Evolutionary conservation across 2,888 invertebrate species (phyloP).

Genomic region (Cylloceria caligata): DNA sequence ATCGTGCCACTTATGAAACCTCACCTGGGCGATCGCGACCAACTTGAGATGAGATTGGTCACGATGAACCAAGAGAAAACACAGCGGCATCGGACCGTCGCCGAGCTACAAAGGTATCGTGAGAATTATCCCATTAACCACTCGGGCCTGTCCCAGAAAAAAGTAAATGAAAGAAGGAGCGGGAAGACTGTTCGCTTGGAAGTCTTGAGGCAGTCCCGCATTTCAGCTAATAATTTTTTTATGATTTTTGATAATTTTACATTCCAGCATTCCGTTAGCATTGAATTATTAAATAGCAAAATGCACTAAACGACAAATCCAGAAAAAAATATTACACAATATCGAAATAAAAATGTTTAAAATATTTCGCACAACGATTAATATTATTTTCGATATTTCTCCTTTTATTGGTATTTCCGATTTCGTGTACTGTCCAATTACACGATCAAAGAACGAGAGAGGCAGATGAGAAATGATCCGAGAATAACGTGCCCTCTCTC

Average conservation of each 20-base stretch:
- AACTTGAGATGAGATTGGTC: constrained; percentile 30
- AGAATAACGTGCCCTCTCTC: constrained; percentile 70
- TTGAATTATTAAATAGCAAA: too few relatives aligned
- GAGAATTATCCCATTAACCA: constrained; percentile 36
- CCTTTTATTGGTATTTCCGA: constrained; percentile 51
- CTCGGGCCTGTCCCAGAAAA: constrained; percentile 8
- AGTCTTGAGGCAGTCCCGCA: neutral
- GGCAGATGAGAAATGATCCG: constrained; percentile 61
- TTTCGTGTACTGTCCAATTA: constrained; percentile 45
- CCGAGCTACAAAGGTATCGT: constrained; percentile 25
- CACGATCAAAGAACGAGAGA: constrained; percentile 23
- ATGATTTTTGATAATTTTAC: neutral
- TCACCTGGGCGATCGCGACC: constrained; percentile 31
- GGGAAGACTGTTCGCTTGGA: constrained; percentile 2
- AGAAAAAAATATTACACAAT: neutral
- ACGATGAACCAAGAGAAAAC: constrained; percentile 44
- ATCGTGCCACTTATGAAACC: too few relatives aligned
- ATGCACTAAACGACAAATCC: too few relatives aligned
- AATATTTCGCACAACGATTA: neutral
- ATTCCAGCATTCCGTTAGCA: too few relatives aligned
- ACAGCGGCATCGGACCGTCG: constrained; percentile 36
- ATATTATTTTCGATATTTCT: neutral
- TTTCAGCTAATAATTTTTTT: neutral
- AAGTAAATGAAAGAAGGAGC: constrained; percentile 1
- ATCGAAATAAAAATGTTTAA: neutral